These are phyloP conservation scores for Rhadina sibilatrix DNA, from an alignment of 2,113 vertebrate genomes.

Conservation along the genomic window DNA sequence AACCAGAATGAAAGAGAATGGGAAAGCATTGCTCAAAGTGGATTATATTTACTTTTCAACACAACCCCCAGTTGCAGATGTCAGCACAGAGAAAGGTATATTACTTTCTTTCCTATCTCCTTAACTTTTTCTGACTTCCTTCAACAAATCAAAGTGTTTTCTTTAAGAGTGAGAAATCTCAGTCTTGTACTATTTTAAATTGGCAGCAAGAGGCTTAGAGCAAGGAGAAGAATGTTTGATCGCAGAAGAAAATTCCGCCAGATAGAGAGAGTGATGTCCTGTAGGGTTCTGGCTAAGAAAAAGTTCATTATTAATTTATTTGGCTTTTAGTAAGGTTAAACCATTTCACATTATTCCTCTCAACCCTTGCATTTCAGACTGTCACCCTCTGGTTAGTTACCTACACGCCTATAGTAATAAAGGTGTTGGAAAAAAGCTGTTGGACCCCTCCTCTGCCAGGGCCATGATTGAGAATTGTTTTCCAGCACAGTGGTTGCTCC, in stretches of 20 bases:
- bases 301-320: background rate
- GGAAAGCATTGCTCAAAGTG: background rate
- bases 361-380: background rate
- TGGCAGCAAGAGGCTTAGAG: background rate
- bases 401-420: background rate
- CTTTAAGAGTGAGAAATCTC: conserved; percentile 27
- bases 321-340: background rate
- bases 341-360: background rate
- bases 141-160: conserved; percentile 29
- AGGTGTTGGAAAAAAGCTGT: background rate
- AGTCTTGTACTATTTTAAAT: background rate
- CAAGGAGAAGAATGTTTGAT: background rate
- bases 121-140: background rate
- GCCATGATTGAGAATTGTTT: background rate
- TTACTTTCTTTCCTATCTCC: background rate
- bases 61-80: background rate
- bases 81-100: background rate
- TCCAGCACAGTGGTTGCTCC: background rate
- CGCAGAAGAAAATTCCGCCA: background rate
- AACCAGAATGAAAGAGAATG: background rate
- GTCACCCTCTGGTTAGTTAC: background rate
- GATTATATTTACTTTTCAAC: background rate
- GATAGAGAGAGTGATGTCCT: background rate
- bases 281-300: background rate
- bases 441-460: background rate